These are phyloP conservation scores for Ptilodon capucinus DNA, from an alignment of 2,888 invertebrate genomes.

Conservation along the genomic window DNA sequence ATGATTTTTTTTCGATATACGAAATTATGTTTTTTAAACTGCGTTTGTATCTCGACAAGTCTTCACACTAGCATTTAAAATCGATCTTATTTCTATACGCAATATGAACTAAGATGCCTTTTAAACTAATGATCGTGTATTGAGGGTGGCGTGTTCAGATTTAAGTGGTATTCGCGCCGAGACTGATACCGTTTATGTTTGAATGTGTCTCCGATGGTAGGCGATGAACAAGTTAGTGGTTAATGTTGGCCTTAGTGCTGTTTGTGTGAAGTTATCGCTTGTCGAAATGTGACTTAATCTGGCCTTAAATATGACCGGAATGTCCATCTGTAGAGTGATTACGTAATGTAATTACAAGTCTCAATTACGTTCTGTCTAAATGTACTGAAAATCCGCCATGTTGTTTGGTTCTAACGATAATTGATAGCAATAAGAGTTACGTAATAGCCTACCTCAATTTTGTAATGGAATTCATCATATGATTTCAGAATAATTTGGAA, in stretches of 20 bases:
- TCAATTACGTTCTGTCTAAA: too few species aligned
- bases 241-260: background rate
- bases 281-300: background rate
- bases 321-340: too few species aligned
- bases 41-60: constrained; percentile 27
- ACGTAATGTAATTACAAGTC: too few species aligned
- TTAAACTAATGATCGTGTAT: constrained; percentile 9
- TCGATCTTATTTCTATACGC: constrained; percentile 21
- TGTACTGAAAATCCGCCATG: too few species aligned
- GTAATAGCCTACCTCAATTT: too few species aligned
- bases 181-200: background rate
- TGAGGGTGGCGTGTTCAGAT: constrained; percentile 15
- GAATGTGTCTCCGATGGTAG: background rate
- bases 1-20: constrained; percentile 67
- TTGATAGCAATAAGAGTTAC: too few species aligned
- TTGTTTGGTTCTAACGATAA: too few species aligned
- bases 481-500: too few species aligned
- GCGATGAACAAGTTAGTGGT: background rate
- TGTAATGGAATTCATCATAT: too few species aligned
- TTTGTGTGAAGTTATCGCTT: background rate
- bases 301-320: too few species aligned
- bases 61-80: constrained; percentile 20
- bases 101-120: constrained; percentile 27
- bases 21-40: constrained; percentile 52
- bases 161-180: background rate